Conservation (phyloP, 2,797 vertebrate species). For the Cryptoblepharus egeriae region DNA sequence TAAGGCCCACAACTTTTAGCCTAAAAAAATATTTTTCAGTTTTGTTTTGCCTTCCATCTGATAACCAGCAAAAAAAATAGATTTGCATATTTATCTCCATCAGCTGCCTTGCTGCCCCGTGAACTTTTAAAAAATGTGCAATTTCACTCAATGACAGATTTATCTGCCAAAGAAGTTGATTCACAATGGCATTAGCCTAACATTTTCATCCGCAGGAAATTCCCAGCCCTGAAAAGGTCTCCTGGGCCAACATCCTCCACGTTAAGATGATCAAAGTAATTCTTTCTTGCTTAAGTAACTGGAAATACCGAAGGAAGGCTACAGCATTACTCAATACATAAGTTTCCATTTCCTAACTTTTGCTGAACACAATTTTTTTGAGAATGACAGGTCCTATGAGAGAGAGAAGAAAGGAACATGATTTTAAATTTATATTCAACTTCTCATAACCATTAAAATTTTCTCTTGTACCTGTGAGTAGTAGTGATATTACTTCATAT, state of each 20-base stretch:
- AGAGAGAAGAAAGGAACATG: not conserved
- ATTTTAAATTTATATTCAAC: too few relatives aligned
- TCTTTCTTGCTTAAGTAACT: constrained; percentile 38
- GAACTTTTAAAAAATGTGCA: constrained; percentile 21
- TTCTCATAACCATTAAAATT: too few relatives aligned
- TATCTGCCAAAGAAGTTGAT: not conserved
- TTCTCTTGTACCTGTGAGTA: too few relatives aligned
- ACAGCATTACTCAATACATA: constrained; percentile 10
- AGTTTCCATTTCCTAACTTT: not conserved
- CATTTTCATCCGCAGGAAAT: constrained; percentile 36
- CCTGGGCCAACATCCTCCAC: not conserved
- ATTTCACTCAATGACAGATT: not conserved
- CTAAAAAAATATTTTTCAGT: constrained; percentile 7
- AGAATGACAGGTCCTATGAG: not conserved
- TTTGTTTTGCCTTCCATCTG: constrained; percentile 32
- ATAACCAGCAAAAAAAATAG: constrained; percentile 13
- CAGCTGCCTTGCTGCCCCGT: not conserved
- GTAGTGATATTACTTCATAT: not conserved
- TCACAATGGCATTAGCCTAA: constrained; percentile 1
- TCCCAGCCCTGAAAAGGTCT: constrained; percentile 38
- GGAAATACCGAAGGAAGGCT: constrained; percentile 35
- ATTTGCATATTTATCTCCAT: constrained; percentile 11
- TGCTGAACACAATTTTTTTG: not conserved
- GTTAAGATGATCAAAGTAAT: constrained; percentile 7
- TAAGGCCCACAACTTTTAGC: constrained; percentile 28